Evolutionary conservation across 2,113 vertebrate genomes (phyloP).

Genomic region (Nothocercus julius): DNA sequence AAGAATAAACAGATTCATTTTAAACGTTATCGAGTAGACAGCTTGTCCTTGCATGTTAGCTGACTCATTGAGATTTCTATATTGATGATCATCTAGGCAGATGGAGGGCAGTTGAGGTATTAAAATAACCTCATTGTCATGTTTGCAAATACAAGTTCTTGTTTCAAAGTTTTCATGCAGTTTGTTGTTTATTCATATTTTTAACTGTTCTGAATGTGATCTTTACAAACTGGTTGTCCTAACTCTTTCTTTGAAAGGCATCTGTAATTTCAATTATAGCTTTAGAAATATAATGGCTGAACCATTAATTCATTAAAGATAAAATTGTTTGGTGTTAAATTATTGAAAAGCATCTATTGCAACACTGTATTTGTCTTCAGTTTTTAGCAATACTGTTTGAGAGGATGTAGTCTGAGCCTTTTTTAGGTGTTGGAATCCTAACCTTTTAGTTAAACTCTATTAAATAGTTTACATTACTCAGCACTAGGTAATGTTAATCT

Average conservation of each 20-base stretch:
- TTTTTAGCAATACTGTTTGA: neutral
- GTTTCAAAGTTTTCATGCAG: neutral
- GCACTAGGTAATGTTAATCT: neutral
- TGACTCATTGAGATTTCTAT: constrained; percentile 60
- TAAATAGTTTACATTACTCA: neutral
- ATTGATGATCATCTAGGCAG: constrained; percentile 41
- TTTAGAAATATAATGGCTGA: neutral
- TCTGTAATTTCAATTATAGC: neutral
- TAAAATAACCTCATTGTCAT: neutral
- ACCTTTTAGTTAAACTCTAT: neutral
- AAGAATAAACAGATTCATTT: constrained; percentile 35
- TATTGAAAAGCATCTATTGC: neutral
- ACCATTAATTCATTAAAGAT: neutral
- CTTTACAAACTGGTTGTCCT: neutral
- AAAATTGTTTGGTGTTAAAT: neutral
- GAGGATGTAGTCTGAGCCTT: neutral
- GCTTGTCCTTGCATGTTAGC: constrained; percentile 49
- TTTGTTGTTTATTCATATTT: constrained; percentile 23
- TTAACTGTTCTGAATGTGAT: neutral
- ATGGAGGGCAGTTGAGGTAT: constrained; percentile 27
- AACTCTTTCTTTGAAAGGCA: neutral
- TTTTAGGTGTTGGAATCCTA: neutral
- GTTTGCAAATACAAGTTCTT: neutral
- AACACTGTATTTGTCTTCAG: neutral
- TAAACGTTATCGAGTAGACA: constrained; percentile 20